phyloP scores from a whole-genome alignment of 2,797 vertebrate genomes.

The Iguana delicatissima region DNA sequence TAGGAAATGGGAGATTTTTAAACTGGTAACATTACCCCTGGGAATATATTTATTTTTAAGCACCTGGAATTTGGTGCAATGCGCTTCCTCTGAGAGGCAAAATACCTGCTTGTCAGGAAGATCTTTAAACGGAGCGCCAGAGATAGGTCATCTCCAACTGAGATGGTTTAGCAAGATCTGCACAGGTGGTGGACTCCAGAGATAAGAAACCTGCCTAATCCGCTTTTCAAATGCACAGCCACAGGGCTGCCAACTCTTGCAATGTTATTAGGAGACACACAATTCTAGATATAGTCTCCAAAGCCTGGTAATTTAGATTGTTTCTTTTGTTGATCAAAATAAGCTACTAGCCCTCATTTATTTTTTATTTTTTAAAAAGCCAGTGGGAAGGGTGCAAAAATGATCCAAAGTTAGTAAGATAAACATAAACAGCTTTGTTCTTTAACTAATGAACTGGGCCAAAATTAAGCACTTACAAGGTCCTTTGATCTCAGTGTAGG shows the following conservation, averaged over 20 bases:
- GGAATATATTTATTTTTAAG: not conserved
- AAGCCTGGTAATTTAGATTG: not conserved
- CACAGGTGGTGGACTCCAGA: conserved; percentile 36
- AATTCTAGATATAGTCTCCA: not conserved
- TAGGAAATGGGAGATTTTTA: not conserved
- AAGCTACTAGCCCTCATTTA: not conserved
- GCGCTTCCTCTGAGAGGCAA: conserved; percentile 31
- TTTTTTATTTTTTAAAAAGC: not conserved
- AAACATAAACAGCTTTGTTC: not conserved
- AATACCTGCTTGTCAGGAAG: conserved; percentile 36
- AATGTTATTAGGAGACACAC: not conserved
- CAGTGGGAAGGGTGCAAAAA: not conserved
- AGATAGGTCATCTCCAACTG: conserved; percentile 24
- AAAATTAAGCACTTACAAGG: not conserved
- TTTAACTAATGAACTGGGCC: not conserved
- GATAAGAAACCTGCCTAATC: conserved; percentile 41
- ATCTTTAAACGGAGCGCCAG: conserved; percentile 39
- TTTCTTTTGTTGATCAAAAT: not conserved
- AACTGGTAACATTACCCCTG: not conserved
- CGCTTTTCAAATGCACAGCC: conserved; percentile 28
- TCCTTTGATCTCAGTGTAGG: not conserved
- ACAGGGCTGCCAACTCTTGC: conserved; percentile 22
- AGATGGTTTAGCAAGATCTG: conserved; percentile 9
- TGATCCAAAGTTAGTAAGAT: not conserved
- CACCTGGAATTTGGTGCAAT: conserved; percentile 16